phyloP scores from a whole-genome alignment of 2,797 vertebrate species.

The Propithecus deckenii region DNA sequence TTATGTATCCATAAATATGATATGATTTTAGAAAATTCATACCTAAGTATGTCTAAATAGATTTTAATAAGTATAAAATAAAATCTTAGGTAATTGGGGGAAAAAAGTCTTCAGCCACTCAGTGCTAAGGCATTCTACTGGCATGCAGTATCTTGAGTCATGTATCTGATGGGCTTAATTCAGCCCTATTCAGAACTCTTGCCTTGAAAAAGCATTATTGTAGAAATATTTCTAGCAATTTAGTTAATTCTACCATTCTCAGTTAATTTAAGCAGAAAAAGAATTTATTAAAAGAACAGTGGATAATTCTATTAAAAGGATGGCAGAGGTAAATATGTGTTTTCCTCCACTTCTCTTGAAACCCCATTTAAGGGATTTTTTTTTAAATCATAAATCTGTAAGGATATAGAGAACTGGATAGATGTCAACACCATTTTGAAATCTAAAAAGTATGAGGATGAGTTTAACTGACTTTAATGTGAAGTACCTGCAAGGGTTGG shows the following conservation, averaged over 20 bases:
- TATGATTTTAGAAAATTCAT: background rate
- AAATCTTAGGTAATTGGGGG: background rate
- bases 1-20: background rate
- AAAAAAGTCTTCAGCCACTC: background rate
- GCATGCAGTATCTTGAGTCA: background rate
- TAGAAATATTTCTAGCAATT: background rate
- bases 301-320: background rate
- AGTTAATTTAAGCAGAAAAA: background rate
- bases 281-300: background rate
- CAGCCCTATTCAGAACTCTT: background rate
- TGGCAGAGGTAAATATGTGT: background rate
- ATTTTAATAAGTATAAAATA: conserved; percentile 7
- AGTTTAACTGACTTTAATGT: background rate
- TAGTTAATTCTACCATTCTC: background rate
- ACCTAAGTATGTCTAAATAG: background rate
- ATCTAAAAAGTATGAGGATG: background rate
- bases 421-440: background rate
- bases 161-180: background rate
- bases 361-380: background rate
- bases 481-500: background rate
- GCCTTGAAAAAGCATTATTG: background rate
- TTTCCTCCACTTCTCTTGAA: background rate
- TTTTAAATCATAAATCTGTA: background rate
- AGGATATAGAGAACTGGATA: background rate
- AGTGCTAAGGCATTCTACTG: background rate